phyloP scores from a whole-genome alignment of 2,888 invertebrate species.

The Polia nebulosa region DNA sequence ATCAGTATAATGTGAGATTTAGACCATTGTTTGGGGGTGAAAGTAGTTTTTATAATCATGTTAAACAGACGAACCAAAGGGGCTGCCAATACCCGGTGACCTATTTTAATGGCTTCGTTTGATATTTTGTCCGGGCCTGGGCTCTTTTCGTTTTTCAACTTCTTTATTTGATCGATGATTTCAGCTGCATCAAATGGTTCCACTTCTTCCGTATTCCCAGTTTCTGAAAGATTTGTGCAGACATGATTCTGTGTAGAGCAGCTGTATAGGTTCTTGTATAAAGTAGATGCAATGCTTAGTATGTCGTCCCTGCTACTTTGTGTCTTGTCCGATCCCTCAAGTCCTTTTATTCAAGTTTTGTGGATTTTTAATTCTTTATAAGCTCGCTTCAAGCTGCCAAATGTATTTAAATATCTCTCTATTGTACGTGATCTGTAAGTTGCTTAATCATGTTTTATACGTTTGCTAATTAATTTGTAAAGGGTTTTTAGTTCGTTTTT shows the following conservation, averaged over 20 bases:
- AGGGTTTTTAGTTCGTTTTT: too few species aligned
- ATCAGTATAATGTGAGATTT: not conserved
- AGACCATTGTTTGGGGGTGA: not conserved
- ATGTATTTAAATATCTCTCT: not conserved
- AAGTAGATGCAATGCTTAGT: not conserved
- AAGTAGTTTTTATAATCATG: not conserved
- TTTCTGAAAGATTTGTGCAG: not conserved
- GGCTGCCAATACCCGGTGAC: not conserved
- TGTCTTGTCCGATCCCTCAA: not conserved
- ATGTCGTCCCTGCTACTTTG: not conserved
- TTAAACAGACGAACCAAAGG: not conserved
- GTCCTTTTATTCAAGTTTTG: not conserved
- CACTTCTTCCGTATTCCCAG: not conserved
- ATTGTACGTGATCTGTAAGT: not conserved
- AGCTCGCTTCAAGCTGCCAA: not conserved
- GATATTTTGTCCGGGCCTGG: not conserved
- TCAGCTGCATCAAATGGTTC: not conserved
- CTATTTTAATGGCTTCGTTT: not conserved
- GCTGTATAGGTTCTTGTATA: not conserved
- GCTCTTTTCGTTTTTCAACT: not conserved
- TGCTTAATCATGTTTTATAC: not conserved
- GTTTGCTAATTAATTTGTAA: not conserved
- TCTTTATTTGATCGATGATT: too few species aligned
- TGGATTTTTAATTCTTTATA: not conserved
- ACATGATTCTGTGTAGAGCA: not conserved